phyloP scores from a whole-genome alignment of 2,113 vertebrate genomes.

The Sinocyclocheilus maitianheensis region DNA sequence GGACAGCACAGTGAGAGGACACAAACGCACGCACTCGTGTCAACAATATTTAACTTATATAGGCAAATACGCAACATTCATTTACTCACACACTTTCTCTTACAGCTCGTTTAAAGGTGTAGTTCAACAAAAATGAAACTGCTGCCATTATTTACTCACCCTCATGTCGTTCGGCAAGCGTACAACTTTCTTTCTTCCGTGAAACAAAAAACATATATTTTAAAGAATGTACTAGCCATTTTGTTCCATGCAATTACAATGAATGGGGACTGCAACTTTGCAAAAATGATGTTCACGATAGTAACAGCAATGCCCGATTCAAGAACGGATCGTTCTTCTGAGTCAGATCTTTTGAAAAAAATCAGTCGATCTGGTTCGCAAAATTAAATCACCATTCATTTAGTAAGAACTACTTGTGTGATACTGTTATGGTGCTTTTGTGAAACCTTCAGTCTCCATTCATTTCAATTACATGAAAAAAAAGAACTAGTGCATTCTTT shows the following conservation, averaged over 20 bases:
- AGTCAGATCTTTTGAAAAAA: neutral
- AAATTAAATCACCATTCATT: neutral
- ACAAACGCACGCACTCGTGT: slow-evolving; percentile 5
- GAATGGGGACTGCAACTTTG: neutral
- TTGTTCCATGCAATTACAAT: neutral
- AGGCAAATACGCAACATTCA: neutral
- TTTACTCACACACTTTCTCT: neutral
- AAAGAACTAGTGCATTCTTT: neutral
- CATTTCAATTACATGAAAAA: neutral
- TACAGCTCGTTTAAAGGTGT: neutral
- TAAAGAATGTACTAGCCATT: neutral
- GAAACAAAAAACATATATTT: neutral
- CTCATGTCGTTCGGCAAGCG: neutral
- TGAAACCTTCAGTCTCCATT: neutral
- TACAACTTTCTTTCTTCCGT: neutral
- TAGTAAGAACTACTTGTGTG: neutral
- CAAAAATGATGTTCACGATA: neutral
- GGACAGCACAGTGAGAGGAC: slow-evolving; percentile 72
- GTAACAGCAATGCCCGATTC: neutral
- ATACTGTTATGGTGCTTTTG: neutral
- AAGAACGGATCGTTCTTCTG: neutral
- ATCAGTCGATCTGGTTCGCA: neutral
- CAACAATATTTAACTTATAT: neutral
- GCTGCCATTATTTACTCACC: neutral
- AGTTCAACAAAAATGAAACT: neutral